Base-by-base conservation (phyloP, 1,140 invertebrate species). In the Sitobion miscanthi region DNA sequence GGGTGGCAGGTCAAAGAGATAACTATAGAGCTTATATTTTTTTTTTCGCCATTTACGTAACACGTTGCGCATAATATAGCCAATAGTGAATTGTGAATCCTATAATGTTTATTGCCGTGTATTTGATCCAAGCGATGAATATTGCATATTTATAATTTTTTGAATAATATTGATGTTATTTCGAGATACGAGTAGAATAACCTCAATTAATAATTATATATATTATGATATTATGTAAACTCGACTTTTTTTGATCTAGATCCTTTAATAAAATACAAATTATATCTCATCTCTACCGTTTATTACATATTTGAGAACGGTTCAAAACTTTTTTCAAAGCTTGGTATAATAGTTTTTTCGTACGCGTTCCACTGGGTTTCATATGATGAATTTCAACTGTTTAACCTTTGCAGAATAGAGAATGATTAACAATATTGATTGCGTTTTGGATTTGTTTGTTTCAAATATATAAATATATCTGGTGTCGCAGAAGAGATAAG, bases 391-490 rank as follows among this genome's bases (percentile, higher is more conserved):
- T 5, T n/a, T 77, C 62, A 77, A 77, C 30, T 77, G 62, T 14
- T 83, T 23, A 85, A 85, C 23, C 23, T 85, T 42, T 87, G 45
- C 42, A 42, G 42, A 47, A 47, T 49, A n/a, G 4, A 47, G 4
- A n/a, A n/a, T 87, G 11, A 87, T 87, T 25, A 47, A 47, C 85
- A 87, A 47, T 49, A 87, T 87, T 45, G 86, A 88, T 88, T 35
- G 25, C 11, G 17, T 88, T 54, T 54, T 38, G 7, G 87, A 35
- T 89, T 38, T 89, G 7, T 38, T 23, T 23, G n/a, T 35, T 54
- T 38, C 21, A 38, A 35, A 7, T 2, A 89, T 54, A 54, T 35
- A 35, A 49, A 88, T 21, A 88, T 35, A 38, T 54, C 20, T 2
- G 20, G n/a, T n/a, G n/a, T 49, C 14, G 21, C 30, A 9, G 30